These are phyloP conservation scores for Condylostylus longicornis DNA, from an alignment of 1,140 invertebrate species.

Conservation along the genomic window DNA sequence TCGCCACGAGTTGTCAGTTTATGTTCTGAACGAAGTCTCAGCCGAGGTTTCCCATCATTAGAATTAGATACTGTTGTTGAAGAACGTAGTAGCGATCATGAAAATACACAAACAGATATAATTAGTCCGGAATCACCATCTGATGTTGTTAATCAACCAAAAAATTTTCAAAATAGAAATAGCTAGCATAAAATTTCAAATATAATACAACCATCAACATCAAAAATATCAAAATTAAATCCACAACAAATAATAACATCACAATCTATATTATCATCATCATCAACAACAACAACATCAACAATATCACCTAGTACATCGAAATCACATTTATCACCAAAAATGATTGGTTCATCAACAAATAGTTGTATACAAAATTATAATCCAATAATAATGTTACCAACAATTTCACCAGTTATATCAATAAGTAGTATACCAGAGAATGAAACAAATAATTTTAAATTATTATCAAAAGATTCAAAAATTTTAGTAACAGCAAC, in stretches of 20 bases:
- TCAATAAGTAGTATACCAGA: not conserved
- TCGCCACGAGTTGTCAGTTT: conserved; percentile 48
- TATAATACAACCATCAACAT: not conserved
- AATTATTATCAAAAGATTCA: not conserved
- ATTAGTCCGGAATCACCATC: conserved; percentile 25
- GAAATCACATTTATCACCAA: not conserved
- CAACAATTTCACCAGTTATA: not conserved
- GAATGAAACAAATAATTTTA: not conserved
- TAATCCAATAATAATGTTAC: not conserved
- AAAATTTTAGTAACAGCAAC: not conserved
- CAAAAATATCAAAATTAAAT: not conserved
- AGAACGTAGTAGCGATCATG: conserved; percentile 55
- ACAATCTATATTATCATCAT: conserved; percentile 10
- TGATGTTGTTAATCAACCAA: conserved; percentile 6
- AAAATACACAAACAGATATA: conserved; percentile 41
- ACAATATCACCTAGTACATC: not conserved
- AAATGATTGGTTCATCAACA: too few relatives aligned
- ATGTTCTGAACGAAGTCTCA: conserved; percentile 45
- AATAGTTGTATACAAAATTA: not conserved
- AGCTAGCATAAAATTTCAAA: conserved; percentile 13
- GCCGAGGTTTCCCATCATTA: conserved; percentile 48
- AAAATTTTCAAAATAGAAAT: conserved; percentile 17
- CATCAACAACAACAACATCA: conserved; percentile 4
- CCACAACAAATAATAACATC: conserved; percentile 2
- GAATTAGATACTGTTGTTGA: conserved; percentile 69